Percentiles rank a stretch among this genome's conserved stretches.
Evolutionary conservation across 2,888 invertebrate species (phyloP).

Genomic region (Litoditis marina): DNA sequence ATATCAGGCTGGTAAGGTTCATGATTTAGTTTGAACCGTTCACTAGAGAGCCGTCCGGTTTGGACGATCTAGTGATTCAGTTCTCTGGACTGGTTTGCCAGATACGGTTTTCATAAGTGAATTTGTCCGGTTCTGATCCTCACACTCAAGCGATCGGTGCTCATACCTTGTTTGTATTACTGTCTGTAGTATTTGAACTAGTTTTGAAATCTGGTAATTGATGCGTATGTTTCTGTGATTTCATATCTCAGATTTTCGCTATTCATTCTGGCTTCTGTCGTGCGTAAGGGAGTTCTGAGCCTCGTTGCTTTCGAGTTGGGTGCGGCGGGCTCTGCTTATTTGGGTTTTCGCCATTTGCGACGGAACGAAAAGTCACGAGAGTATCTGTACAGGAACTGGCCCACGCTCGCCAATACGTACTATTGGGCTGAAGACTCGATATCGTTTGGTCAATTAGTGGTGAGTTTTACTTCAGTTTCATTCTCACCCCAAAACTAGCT

Average conservation of each 20-base stretch:
- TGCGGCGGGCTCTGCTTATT: constrained; percentile 2
- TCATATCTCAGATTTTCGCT: background rate
- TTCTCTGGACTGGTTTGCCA: background rate
- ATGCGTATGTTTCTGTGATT: background rate
- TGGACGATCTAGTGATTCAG: too few relatives aligned
- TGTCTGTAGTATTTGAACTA: background rate
- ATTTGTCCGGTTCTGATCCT: background rate
- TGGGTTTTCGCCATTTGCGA: constrained; percentile 14
- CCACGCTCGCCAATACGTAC: constrained; percentile 28
- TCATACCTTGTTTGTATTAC: background rate
- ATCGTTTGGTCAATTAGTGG: constrained; percentile 41
- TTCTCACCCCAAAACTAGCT: background rate
- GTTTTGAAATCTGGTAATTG: background rate
- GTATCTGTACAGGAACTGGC: constrained; percentile 37
- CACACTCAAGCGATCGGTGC: background rate
- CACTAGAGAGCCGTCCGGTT: too few relatives aligned
- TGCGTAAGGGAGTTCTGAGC: constrained; percentile 32
- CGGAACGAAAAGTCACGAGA: constrained; percentile 34
- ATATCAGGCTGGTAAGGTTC: too few relatives aligned
- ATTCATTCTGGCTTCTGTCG: constrained; percentile 34
- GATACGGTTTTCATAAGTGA: background rate
- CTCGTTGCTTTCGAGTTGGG: constrained; percentile 35
- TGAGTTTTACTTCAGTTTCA: constrained; percentile 4
- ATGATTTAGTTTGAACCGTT: too few relatives aligned
- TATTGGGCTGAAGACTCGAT: constrained; percentile 45